phyloP scores from a whole-genome alignment of 2,113 vertebrate species.

The Narcine bancroftii region DNA sequence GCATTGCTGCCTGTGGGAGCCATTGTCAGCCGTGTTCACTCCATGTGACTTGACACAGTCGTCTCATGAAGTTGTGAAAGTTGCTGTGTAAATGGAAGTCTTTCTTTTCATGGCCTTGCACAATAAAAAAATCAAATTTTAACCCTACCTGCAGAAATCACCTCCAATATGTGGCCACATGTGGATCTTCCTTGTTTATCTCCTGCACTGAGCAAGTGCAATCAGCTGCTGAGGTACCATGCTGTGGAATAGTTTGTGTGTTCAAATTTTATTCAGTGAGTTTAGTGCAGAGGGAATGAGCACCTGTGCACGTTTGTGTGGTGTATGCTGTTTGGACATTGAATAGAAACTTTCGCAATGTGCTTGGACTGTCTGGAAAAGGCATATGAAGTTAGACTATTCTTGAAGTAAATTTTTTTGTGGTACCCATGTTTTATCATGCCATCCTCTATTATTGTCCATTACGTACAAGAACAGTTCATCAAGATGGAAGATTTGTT shows the following conservation, averaged over 20 bases:
- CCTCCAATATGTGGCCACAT: neutral
- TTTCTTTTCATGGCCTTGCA: too few relatives aligned
- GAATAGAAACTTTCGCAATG: neutral
- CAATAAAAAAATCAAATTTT: neutral
- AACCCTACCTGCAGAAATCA: neutral
- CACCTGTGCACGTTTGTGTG: neutral
- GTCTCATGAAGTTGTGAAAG: too few relatives aligned
- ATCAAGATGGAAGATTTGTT: neutral
- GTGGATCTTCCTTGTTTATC: neutral
- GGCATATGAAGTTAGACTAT: neutral
- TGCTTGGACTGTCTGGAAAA: neutral
- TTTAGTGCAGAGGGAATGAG: neutral
- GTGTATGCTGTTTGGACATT: neutral
- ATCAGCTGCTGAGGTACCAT: neutral
- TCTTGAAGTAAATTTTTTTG: neutral
- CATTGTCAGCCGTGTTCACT: too few relatives aligned
- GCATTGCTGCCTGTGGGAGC: too few relatives aligned
- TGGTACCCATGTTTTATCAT: neutral
- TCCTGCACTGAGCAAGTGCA: neutral
- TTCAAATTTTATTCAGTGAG: neutral
- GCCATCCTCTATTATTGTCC: neutral
- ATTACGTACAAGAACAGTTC: neutral
- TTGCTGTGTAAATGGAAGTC: too few relatives aligned
- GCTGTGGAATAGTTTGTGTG: neutral
- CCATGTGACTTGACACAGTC: too few relatives aligned